Evolutionary conservation across 2,888 invertebrate genomes (phyloP).

Genomic region (Drosophila neonasuta): DNA sequence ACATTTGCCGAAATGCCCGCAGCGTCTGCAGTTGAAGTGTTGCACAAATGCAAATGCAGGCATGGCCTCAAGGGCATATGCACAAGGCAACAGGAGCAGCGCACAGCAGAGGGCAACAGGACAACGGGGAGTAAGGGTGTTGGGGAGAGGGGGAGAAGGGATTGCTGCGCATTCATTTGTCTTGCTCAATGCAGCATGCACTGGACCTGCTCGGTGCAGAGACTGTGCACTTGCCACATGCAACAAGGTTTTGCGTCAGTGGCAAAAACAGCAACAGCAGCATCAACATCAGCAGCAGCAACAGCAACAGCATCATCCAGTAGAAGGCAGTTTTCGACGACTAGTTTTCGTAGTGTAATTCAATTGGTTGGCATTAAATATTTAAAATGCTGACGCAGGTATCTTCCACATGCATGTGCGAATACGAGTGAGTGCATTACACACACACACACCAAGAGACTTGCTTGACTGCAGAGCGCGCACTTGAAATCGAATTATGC

Average conservation of each 20-base stretch:
- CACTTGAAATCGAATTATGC: conserved; percentile 70
- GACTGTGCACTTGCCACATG: conserved; percentile 54
- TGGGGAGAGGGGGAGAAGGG: not conserved
- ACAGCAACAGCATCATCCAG: conserved; percentile 14
- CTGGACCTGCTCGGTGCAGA: conserved; percentile 57
- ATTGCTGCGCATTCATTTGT: conserved; percentile 68
- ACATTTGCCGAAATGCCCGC: conserved; percentile 51
- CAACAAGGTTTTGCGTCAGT: conserved; percentile 30
- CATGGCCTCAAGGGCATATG: conserved; percentile 44
- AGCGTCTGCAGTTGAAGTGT: conserved; percentile 64
- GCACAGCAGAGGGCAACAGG: too few relatives aligned
- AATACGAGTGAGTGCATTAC: conserved; percentile 7
- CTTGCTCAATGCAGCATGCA: conserved; percentile 56
- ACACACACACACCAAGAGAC: conserved; percentile 5
- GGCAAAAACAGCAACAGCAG: conserved; percentile 12
- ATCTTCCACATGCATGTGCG: conserved; percentile 12
- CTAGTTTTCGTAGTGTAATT: conserved; percentile 58
- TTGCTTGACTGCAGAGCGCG: not conserved
- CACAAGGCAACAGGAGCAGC: not conserved
- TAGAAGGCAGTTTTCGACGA: conserved; percentile 5
- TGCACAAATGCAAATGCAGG: conserved; percentile 64
- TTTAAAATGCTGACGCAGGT: conserved; percentile 65
- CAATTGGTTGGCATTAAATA: conserved; percentile 78
- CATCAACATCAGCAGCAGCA: conserved; percentile 14
- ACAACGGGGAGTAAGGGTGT: not conserved